A percentile compares a stretch with the other conserved stretches of the same genome.
These are phyloP conservation scores for Sanderia malayensis DNA, from an alignment of 30 jellyfish, hydroid and myxozoan genomes.

Conservation along the genomic window DNA sequence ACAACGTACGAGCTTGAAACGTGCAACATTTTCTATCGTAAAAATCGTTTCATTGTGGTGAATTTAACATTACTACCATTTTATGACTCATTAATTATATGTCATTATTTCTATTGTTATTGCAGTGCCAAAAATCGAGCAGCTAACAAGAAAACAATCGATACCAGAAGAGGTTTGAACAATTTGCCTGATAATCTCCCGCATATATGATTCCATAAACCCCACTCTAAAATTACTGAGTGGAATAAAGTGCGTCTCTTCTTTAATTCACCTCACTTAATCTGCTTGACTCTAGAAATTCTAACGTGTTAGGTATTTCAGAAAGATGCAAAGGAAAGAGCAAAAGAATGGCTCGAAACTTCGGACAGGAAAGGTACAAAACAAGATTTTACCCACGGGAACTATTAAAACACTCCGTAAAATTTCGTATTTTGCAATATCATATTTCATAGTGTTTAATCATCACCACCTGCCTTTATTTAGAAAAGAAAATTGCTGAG, in stretches of 20 bases:
- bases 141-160: too few species aligned
- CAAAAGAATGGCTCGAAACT: background rate
- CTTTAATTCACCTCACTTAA: background rate
- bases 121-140: constrained; percentile 9
- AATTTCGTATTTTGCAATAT: background rate
- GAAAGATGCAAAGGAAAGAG: background rate
- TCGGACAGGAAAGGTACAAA: background rate
- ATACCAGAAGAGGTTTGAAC: constrained; percentile 3
- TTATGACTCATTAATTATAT: background rate
- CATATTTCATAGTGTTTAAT: too few species aligned
- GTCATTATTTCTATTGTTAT: background rate
- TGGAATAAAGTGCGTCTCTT: background rate
- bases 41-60: background rate
- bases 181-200: too few species aligned
- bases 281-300: background rate
- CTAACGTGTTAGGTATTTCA: background rate
- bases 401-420: background rate
- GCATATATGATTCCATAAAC: background rate
- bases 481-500: constrained; percentile 5
- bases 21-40: background rate
- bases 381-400: background rate
- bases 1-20: background rate
- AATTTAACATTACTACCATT: background rate
- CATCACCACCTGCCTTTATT: too few species aligned
- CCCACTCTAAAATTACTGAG: background rate